Evolutionary conservation across 2,113 vertebrate genomes (phyloP).

Genomic region (Andinoacara biseriatus): DNA sequence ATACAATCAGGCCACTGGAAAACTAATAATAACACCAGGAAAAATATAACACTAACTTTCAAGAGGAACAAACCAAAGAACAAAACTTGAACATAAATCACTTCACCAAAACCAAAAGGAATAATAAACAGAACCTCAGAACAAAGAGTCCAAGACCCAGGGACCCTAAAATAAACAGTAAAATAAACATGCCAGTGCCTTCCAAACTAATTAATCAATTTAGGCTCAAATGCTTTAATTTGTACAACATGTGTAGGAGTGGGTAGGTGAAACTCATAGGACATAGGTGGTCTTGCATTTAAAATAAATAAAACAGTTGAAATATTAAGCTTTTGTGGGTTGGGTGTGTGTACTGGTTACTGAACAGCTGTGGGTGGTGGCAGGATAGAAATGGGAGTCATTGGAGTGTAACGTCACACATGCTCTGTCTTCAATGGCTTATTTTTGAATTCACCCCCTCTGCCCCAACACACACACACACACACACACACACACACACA

Average conservation of each 20-base stretch:
- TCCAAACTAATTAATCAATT: neutral
- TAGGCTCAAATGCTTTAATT: neutral
- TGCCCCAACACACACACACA: neutral
- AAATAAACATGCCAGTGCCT: neutral
- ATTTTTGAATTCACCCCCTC: neutral
- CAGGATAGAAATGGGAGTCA: conserved; percentile 47
- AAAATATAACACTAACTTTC: too few relatives aligned
- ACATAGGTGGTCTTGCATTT: neutral
- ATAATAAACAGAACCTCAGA: too few relatives aligned
- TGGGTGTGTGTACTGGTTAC: neutral
- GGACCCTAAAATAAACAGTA: neutral
- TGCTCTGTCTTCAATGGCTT: conserved; percentile 38
- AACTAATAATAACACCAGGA: too few relatives aligned
- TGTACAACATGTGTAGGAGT: neutral
- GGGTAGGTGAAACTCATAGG: neutral
- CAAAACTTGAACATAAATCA: too few relatives aligned
- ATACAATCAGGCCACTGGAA: too few relatives aligned
- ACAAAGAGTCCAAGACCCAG: too few relatives aligned
- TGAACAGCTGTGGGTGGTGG: conserved; percentile 40
- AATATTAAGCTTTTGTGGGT: conserved; percentile 24
- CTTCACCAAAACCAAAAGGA: too few relatives aligned
- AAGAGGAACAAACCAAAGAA: too few relatives aligned
- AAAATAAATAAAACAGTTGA: conserved; percentile 1
- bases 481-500: neutral
- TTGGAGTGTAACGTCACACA: conserved; percentile 52